Evolutionary conservation across 2,113 vertebrate genomes (phyloP), one percentile per base, ranked within the genome.

Genomic region (Gavia stellata): DNA sequence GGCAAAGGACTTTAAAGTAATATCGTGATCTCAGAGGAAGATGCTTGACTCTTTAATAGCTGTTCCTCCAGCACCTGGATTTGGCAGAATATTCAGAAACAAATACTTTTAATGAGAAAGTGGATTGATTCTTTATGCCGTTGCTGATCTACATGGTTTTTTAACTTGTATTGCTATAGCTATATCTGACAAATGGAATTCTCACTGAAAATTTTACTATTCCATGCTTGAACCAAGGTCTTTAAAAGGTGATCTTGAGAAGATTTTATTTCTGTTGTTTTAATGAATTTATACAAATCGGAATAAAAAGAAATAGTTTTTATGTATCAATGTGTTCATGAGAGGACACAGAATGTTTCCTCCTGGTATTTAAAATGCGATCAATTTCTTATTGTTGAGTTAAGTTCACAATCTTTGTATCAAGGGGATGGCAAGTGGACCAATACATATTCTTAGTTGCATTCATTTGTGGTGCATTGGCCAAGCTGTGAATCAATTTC

Each of bases 291-390:
- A 79, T 86, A 55, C 15, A 85, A 90, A 74, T 33, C 8, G 0
- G 1, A 78, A 36, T 17, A 28, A 88, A 94, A 96, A 91, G n/a
- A 92, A 74, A 89, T 85, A 45, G 29, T 13, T 95, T 92, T 95
- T 93, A 88, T 71, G 7, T 53, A 85, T 62, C 3, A 24, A 16
- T 45, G 17, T 55, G 26, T 58, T 70, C 45, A 45, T 75, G 40
- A 67, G 28, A 95, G 87, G 87, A 17, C 20, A 90, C 53, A 90
- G 21, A 84, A 88, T 72, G 31, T 47, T 79, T 94, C 79, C 13
- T 67, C n/a, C n/a, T 85, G 44, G 21, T 34, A 17, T 52, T 93
- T 77, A 52, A 86, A 87, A 86, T 68, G 81, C 62, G 75, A 62
- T 49, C 61, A 77, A 5, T 33, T 65, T 78, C 55, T 92, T 33